Conservation (phyloP, 1,140 invertebrate species). For the Bombus haemorrhoidalis region DNA sequence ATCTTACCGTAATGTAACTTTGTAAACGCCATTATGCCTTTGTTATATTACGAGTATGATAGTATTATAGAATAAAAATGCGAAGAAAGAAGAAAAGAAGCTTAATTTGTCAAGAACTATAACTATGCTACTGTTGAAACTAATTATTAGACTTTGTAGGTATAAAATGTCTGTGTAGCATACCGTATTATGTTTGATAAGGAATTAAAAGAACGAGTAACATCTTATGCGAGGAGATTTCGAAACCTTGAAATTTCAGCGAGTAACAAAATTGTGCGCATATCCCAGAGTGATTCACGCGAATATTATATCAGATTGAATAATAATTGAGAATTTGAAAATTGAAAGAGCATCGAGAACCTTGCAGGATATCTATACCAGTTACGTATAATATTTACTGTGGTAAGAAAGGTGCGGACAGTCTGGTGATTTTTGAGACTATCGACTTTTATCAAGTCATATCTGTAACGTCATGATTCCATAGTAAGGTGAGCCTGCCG, state of each 20-base stretch:
- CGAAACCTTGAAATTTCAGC: neutral
- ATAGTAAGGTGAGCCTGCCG: neutral
- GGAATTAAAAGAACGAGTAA: neutral
- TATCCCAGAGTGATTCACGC: neutral
- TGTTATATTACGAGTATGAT: too few relatives aligned
- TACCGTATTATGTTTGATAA: neutral
- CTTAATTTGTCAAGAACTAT: too few relatives aligned
- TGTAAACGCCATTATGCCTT: too few relatives aligned
- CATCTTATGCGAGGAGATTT: neutral
- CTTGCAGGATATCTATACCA: neutral
- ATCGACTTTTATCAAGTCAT: neutral
- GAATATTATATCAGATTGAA: neutral
- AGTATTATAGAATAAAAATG: too few relatives aligned
- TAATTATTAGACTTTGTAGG: too few relatives aligned
- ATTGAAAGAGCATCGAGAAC: neutral
- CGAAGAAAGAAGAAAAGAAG: too few relatives aligned
- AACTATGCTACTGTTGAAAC: too few relatives aligned
- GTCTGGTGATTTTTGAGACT: neutral
- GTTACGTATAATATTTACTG: neutral
- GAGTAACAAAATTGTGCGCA: neutral
- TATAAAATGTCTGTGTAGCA: too few relatives aligned
- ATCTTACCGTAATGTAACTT: neutral
- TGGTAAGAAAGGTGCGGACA: slow-evolving; percentile 5
- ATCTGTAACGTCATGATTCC: neutral
- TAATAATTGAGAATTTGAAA: neutral